Base-by-base conservation (phyloP, 2,113 vertebrate species). In the Morone chrysops region DNA sequence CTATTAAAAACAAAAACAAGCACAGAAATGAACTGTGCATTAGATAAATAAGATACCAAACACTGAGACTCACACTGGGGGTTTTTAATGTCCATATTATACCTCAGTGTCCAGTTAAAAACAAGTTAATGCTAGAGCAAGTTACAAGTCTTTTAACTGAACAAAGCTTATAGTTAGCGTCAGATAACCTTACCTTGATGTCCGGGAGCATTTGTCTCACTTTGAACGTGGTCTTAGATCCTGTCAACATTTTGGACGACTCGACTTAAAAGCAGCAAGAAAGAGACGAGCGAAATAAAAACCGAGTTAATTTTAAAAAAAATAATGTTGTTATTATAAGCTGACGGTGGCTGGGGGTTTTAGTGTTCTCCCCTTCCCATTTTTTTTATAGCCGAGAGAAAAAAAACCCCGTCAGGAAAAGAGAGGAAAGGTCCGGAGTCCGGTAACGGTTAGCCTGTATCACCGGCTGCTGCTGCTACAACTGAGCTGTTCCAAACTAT, bases 141-240 rank as follows among this genome's bases (percentile, higher is more conserved):
- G 25, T 25, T 25, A 25, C 25, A 25, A 25, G 31, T 31, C 31
- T 31, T 2, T 31, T 31, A 31, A 31, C 31, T 31, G 0, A 4
- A 31, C 3, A 31, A 17, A n/a, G 62, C 40, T 53, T 3, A 1
- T 31, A 51, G 47, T 84, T 71, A 57, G 18, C 80, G 25, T 25
- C 25, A 25, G 61, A 61, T 57, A 65, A 43, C 1, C 93, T 92
- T 93, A 97, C 96, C 96, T 94, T 95, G 56, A 95, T 90, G 12
- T 96, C 96, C 6, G 93, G 94, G 36, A 94, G 90, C 90, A 96
- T 93, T 80, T 96, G 96, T 38, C 94, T 91, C 68, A 97, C 95
- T 94, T 96, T 96, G 83, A 97, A 96, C 59, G 96, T 96, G 65
- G 88, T 96, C 89, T 94, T 96, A 31, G 96, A 95, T 82, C 95